phyloP scores from a whole-genome alignment of 1,140 invertebrate genomes.

The Ceratosolen solmsi region DNA sequence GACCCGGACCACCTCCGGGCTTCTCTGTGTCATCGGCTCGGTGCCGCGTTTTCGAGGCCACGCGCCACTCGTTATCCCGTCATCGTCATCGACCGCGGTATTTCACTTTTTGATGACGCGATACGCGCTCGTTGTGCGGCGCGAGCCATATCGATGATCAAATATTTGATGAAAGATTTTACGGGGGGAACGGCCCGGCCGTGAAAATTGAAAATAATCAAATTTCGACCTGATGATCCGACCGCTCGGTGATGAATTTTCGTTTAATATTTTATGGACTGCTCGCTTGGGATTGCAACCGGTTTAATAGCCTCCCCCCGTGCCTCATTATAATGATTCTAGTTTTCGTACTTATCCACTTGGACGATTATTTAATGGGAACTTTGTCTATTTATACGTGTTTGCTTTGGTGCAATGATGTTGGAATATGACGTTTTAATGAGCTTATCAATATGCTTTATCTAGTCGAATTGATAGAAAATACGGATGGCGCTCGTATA shows the following conservation, averaged over 20 bases:
- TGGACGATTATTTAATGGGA: background rate
- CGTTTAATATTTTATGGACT: conserved; percentile 26
- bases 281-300: background rate
- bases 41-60: background rate
- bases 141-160: conserved; percentile 45
- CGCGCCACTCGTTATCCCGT: background rate
- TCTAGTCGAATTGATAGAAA: too few relatives aligned
- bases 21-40: background rate
- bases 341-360: background rate
- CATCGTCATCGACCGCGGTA: conserved; percentile 40
- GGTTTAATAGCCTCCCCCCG: background rate
- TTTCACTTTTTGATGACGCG: conserved; percentile 49
- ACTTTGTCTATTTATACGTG: background rate
- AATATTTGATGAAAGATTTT: conserved; percentile 50
- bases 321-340: background rate
- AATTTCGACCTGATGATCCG: conserved; percentile 36
- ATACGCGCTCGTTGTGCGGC: conserved; percentile 23
- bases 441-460: too few relatives aligned
- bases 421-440: too few relatives aligned
- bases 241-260: conserved; percentile 38
- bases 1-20: conserved; percentile 39
- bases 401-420: too few relatives aligned
- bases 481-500: too few relatives aligned
- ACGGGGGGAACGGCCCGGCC: conserved; percentile 24
- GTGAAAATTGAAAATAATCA: conserved; percentile 49